Percentiles rank a stretch among this genome's conserved stretches.
phyloP scores from a whole-genome alignment of 2,113 vertebrate species.

The Leptobrachium leishanense region DNA sequence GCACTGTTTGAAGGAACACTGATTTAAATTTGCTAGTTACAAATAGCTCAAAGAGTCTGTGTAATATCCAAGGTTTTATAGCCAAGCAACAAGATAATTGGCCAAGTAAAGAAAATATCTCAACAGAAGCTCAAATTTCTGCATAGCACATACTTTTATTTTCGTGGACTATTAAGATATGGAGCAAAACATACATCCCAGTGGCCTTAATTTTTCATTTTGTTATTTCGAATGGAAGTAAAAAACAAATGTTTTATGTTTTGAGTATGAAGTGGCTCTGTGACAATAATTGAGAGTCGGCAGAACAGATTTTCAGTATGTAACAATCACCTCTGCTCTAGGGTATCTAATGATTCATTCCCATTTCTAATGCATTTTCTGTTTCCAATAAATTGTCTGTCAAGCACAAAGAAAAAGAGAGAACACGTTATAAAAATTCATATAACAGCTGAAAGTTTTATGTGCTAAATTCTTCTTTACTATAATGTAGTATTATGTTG shows the following conservation, averaged over 20 bases:
- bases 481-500: neutral
- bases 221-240: constrained; percentile 30
- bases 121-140: neutral
- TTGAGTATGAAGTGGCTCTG: constrained; percentile 33
- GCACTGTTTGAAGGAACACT: no score
- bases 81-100: neutral
- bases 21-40: no score
- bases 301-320: constrained; percentile 39
- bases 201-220: constrained; percentile 39
- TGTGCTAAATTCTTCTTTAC: neutral
- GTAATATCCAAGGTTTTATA: no score
- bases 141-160: constrained; percentile 13
- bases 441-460: neutral
- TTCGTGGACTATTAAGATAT: constrained; percentile 14
- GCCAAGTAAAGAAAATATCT: constrained; percentile 36
- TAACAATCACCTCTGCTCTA: constrained; percentile 39
- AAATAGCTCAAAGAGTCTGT: no score
- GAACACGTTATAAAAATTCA: constrained; percentile 10
- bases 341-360: constrained; percentile 44
- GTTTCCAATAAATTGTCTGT: constrained; percentile 48
- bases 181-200: constrained; percentile 30
- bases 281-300: constrained; percentile 37
- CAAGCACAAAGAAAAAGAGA: constrained; percentile 29
- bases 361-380: constrained; percentile 37
- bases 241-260: constrained; percentile 39